Percentiles rank a stretch among this genome's conserved stretches.
Evolutionary conservation across 2,113 vertebrate genomes (phyloP).

Genomic region (Caretta caretta): DNA sequence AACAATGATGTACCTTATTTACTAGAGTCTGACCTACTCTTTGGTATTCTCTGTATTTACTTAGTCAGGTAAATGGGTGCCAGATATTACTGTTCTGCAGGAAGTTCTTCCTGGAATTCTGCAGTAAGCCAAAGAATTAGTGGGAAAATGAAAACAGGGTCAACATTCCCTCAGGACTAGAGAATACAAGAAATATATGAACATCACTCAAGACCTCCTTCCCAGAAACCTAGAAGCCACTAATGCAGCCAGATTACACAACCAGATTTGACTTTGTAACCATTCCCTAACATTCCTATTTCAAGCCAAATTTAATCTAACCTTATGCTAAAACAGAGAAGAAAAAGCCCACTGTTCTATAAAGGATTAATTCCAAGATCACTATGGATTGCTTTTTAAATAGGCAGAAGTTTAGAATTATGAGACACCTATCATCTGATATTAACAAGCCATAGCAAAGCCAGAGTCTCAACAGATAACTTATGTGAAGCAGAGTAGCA

Average conservation of each 20-base stretch:
- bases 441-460: constrained; percentile 38
- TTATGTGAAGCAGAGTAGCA: constrained; percentile 24
- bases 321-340: constrained; percentile 16
- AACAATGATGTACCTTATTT: constrained; percentile 73
- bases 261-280: constrained; percentile 48
- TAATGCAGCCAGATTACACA: constrained; percentile 58
- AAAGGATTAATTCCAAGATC: neutral
- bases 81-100: constrained; percentile 80
- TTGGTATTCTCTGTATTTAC: constrained; percentile 74
- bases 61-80: constrained; percentile 69
- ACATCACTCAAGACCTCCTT: constrained; percentile 65
- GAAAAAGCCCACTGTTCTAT: neutral
- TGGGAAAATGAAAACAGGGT: constrained; percentile 79
- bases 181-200: constrained; percentile 68
- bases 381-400: neutral
- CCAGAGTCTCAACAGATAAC: neutral
- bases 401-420: neutral
- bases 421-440: neutral
- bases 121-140: constrained; percentile 70
- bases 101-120: constrained; percentile 82
- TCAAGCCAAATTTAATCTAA: constrained; percentile 15
- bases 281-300: constrained; percentile 22
- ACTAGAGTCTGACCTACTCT: constrained; percentile 71
- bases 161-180: constrained; percentile 76
- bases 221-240: constrained; percentile 69